Base-by-base conservation (phyloP, 2,113 vertebrate species). In the Otis tarda region DNA sequence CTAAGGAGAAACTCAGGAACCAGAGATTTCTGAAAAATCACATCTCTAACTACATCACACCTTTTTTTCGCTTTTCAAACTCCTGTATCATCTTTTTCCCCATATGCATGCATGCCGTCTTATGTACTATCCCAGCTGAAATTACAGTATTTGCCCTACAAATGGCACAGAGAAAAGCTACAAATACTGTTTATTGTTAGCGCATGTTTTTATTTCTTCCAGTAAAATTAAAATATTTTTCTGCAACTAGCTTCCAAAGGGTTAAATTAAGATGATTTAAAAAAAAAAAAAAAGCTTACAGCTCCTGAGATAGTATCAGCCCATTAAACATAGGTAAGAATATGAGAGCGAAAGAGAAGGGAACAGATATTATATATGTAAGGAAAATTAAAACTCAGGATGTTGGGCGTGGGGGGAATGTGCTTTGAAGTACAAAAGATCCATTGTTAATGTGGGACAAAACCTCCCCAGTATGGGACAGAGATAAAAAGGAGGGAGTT, bases 381-480 rank as follows among this genome's bases (percentile, higher is more conserved):
- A 97, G 80, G 95, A 98, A 98, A 98, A 98, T 98, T 96, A 98
- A 98, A 97, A 98, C 98, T 97, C 91, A 93, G 96, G 97, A 95
- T 97, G 95, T 95, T 97, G 95, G 94, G 97, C 41, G 87, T 95
- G 96, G 95, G 91, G 95, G 83, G 67, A 97, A 97, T 97, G 96
- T 95, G 78, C 97, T 98, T 97, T 98, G 97, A 98, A 97, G 97
- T 98, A 98, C 97, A 98, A 98, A 98, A 97, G 98, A 97, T 87
- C 94, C 94, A 98, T 98, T 98, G 98, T 98, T 97, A 86, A 90
- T 86, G 94, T 83, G 89, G 97, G 95, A 98, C 97, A 98, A 98
- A 98, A 98, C 97, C 98, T 98, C 96, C 96, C 96, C 95, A 97
- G 97, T 97, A 97, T 96, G 97, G 97, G 96, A 98, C 95, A 96